phyloP scores from a whole-genome alignment of 1,140 invertebrate genomes.

The Drosophila setifemur region DNA sequence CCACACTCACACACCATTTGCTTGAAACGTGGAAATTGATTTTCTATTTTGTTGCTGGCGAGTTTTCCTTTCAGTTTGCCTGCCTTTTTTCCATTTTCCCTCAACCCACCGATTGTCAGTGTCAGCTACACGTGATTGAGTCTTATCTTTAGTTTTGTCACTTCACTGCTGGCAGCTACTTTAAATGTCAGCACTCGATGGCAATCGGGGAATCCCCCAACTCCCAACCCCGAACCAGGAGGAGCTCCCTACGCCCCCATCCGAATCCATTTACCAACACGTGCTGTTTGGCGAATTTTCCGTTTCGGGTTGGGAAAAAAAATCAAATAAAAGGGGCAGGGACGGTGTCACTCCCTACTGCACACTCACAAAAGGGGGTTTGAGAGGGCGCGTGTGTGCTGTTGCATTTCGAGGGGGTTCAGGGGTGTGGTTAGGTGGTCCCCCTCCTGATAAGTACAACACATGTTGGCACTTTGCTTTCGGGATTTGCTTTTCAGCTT shows the following conservation, averaged over 20 bases:
- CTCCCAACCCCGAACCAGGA: neutral
- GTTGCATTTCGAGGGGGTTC: conserved; percentile 18
- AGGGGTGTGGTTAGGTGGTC: conserved; percentile 10
- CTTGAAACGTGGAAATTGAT: conserved; percentile 77
- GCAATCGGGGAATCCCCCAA: neutral
- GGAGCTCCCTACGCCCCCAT: neutral
- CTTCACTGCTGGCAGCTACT: conserved; percentile 77
- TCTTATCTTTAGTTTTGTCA: conserved; percentile 81
- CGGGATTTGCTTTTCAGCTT: conserved; percentile 57
- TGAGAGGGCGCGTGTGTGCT: conserved; percentile 40
- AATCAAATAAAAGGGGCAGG: neutral
- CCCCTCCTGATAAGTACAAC: conserved; percentile 65
- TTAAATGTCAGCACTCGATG: conserved; percentile 70
- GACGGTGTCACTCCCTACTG: conserved; percentile 20
- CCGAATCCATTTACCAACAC: conserved; percentile 33
- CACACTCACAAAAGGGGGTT: conserved; percentile 49
- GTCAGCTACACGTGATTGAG: conserved; percentile 77
- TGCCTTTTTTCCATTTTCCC: conserved; percentile 1
- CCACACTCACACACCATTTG: conserved; percentile 22
- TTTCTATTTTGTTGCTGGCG: conserved; percentile 73
- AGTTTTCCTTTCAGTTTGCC: conserved; percentile 21
- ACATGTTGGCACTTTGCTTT: conserved; percentile 76
- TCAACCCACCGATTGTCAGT: conserved; percentile 56
- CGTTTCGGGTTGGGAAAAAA: conserved; percentile 1
- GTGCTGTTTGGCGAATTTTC: conserved; percentile 67